phyloP scores from a whole-genome alignment of 1,140 invertebrate species.

The Leptonema lineaticorne region DNA sequence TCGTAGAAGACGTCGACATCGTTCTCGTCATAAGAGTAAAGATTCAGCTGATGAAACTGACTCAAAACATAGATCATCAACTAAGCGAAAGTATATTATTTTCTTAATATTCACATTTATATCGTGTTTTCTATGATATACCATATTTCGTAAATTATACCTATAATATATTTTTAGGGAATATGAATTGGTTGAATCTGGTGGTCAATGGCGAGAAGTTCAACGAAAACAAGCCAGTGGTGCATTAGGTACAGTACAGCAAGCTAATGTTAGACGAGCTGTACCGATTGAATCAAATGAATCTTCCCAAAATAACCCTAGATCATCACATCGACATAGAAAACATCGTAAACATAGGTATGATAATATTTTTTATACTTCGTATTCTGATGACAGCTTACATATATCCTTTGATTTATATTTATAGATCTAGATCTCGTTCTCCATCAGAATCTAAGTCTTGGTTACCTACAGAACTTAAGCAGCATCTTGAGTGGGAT shows the following conservation, averaged over 20 bases:
- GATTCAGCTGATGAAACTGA: constrained; percentile 62
- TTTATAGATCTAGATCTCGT: constrained; percentile 62
- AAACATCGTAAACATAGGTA: constrained; percentile 70
- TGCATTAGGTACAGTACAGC: constrained; percentile 60
- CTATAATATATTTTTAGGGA: constrained; percentile 47
- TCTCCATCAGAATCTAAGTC: constrained; percentile 68
- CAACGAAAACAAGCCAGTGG: constrained; percentile 70
- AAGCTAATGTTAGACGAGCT: constrained; percentile 64
- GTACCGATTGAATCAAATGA: constrained; percentile 50
- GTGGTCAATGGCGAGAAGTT: constrained; percentile 83
- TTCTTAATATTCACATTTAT: constrained; percentile 3
- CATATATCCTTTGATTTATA: constrained; percentile 31
- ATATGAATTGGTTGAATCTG: constrained; percentile 80
- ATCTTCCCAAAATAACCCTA: constrained; percentile 51
- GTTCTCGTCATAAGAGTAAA: constrained; percentile 62
- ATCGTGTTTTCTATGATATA: no score
- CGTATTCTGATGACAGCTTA: not conserved
- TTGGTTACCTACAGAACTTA: constrained; percentile 72
- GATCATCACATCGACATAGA: constrained; percentile 55
- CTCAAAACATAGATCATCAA: constrained; percentile 45
- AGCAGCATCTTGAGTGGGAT: constrained; percentile 84
- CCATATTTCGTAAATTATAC: no score
- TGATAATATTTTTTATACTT: not conserved
- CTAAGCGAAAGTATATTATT: constrained; percentile 35
- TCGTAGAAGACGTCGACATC: constrained; percentile 67